A percentile compares a stretch with the other conserved stretches of the same genome.
Conservation (phyloP, 2,888 invertebrate genomes). For the Trissoscelio sp. region DNA sequence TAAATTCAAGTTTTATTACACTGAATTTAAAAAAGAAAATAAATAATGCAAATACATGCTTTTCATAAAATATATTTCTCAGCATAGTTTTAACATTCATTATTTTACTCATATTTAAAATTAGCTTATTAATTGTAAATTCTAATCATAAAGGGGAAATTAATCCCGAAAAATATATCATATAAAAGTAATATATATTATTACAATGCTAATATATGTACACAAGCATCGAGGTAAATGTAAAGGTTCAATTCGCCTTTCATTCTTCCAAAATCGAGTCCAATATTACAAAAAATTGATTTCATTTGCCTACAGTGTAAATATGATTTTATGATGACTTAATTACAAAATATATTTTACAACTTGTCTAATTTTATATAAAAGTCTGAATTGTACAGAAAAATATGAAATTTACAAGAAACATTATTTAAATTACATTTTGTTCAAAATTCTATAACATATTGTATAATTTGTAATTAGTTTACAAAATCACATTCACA, state of each 20-base stretch:
- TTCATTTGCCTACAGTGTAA: background rate
- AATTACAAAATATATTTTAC: too few relatives aligned
- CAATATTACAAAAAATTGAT: background rate
- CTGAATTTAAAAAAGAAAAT: slow-evolving; percentile 9
- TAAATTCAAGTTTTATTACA: slow-evolving; percentile 6
- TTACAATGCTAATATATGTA: slow-evolving; percentile 38
- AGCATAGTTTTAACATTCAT: slow-evolving; percentile 29
- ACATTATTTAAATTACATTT: too few relatives aligned
- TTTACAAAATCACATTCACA: too few relatives aligned
- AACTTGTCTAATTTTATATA: too few relatives aligned
- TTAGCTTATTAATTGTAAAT: slow-evolving; percentile 25
- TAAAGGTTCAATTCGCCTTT: slow-evolving; percentile 19
- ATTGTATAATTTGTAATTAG: too few relatives aligned
- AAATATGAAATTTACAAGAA: too few relatives aligned
- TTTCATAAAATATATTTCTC: slow-evolving; percentile 38
- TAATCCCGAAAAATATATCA: background rate
- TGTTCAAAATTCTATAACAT: too few relatives aligned
- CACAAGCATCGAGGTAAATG: slow-evolving; percentile 48
- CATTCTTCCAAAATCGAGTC: background rate
- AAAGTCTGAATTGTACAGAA: too few relatives aligned
- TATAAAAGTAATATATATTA: slow-evolving; percentile 12
- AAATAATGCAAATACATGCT: background rate
- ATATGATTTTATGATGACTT: too few relatives aligned
- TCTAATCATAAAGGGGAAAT: slow-evolving; percentile 1
- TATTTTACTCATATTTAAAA: background rate